phyloP scores from a whole-genome alignment of 2,888 invertebrate genomes.

The Gonocerus acuteangulatus region DNA sequence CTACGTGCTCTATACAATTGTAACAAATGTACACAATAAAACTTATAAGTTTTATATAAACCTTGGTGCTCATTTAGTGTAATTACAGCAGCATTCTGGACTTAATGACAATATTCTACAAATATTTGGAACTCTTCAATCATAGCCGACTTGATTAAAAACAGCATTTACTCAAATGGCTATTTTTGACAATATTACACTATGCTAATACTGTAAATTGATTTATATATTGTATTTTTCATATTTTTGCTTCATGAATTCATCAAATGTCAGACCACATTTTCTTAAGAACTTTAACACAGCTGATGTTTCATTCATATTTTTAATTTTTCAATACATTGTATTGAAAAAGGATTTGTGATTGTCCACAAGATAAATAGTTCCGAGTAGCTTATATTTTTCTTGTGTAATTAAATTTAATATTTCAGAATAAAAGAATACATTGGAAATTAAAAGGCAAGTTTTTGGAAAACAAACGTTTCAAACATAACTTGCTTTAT shows the following conservation, averaged over 20 bases:
- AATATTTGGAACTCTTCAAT: constrained; percentile 3
- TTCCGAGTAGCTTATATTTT: too few species aligned
- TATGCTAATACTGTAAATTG: constrained; percentile 13
- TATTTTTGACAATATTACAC: background rate
- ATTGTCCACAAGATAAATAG: constrained; percentile 12
- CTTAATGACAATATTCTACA: constrained; percentile 12
- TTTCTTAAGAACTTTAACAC: background rate
- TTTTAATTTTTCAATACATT: background rate
- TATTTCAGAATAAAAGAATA: too few species aligned
- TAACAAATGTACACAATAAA: constrained; percentile 21
- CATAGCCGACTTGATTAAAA: constrained; percentile 3
- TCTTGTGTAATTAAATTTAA: too few species aligned
- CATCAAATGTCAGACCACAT: background rate
- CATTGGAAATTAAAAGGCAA: too few species aligned
- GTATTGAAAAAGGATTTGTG: constrained; percentile 1
- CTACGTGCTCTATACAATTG: constrained; percentile 23
- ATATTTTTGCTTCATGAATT: background rate
- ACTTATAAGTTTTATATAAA: constrained; percentile 14
- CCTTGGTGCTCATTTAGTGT: constrained; percentile 15
- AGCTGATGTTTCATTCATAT: background rate
- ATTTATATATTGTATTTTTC: constrained; percentile 4
- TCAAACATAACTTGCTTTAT: too few species aligned
- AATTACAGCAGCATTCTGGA: constrained; percentile 21
- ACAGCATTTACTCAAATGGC: constrained; percentile 3
- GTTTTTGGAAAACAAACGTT: too few species aligned